Evolutionary conservation across 2,888 invertebrate species (phyloP).

Genomic region (Noctua janthina): DNA sequence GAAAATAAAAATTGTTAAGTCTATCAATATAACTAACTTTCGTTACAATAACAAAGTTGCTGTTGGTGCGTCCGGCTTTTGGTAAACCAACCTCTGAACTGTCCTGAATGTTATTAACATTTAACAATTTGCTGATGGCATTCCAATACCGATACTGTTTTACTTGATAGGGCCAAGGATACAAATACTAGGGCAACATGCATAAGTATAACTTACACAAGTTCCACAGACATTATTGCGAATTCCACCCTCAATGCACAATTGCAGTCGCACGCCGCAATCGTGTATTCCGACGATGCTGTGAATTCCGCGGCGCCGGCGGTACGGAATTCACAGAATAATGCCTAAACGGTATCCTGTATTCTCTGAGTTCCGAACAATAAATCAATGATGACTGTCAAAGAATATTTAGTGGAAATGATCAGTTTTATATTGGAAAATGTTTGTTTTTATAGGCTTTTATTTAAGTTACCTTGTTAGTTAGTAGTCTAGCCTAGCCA

Average conservation of each 20-base stretch:
- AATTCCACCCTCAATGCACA: conserved; percentile 56
- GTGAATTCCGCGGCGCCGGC: conserved; percentile 44
- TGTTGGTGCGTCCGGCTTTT: background rate
- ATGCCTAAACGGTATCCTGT: conserved; percentile 40
- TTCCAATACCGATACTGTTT: background rate
- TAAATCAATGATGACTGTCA: conserved; percentile 38
- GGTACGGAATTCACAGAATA: conserved; percentile 46
- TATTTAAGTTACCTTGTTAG: no score
- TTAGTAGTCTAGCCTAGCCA: no score
- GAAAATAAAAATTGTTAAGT: background rate
- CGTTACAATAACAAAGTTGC: background rate
- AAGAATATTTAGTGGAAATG: conserved; percentile 28
- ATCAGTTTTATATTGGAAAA: background rate
- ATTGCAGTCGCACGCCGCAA: conserved; percentile 55
- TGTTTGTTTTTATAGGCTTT: no score
- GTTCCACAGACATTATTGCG: conserved; percentile 52
- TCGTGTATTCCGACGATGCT: conserved; percentile 51
- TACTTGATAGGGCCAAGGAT: background rate
- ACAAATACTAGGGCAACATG: background rate
- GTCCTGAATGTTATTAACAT: background rate
- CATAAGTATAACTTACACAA: background rate
- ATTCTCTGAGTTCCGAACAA: conserved; percentile 10
- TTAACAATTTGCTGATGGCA: background rate
- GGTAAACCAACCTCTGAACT: background rate
- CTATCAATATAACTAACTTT: background rate